Evolutionary conservation across 2,888 invertebrate genomes (phyloP).

Genomic region (Tortrix viridana): DNA sequence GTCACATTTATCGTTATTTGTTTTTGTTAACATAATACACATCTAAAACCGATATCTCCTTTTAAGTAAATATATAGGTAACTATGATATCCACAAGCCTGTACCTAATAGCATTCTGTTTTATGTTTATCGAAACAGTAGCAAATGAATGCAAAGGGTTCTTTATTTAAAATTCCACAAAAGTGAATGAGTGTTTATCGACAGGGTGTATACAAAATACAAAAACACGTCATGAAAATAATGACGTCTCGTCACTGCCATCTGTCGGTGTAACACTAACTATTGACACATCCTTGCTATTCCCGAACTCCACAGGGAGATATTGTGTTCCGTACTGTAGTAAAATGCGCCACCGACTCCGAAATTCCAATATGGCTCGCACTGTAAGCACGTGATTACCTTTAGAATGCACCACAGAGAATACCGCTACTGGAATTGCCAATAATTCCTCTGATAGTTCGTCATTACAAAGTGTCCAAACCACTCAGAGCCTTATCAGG

Average conservation of each 20-base stretch:
- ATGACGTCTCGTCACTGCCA: not conserved
- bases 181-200: no score
- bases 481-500: not conserved
- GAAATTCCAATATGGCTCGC: slow-evolving; percentile 66
- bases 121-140: no score
- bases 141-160: no score
- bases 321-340: slow-evolving; percentile 47
- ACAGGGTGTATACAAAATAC: no score
- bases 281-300: slow-evolving; percentile 8
- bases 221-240: not conserved
- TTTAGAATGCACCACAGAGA: slow-evolving; percentile 41
- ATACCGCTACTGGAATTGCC: slow-evolving; percentile 38
- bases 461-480: slow-evolving; percentile 24
- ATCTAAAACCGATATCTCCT: no score
- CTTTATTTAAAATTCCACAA: no score
- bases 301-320: slow-evolving; percentile 18
- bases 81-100: no score
- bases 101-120: no score
- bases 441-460: slow-evolving; percentile 38
- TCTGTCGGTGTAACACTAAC: slow-evolving; percentile 6
- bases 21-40: no score
- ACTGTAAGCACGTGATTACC: slow-evolving; percentile 64
- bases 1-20: no score
- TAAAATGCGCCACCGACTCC: slow-evolving; percentile 59
- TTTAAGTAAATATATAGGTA: no score